These are phyloP conservation scores for Epirrita christyi DNA, from an alignment of 2,888 invertebrate genomes.

Conservation along the genomic window DNA sequence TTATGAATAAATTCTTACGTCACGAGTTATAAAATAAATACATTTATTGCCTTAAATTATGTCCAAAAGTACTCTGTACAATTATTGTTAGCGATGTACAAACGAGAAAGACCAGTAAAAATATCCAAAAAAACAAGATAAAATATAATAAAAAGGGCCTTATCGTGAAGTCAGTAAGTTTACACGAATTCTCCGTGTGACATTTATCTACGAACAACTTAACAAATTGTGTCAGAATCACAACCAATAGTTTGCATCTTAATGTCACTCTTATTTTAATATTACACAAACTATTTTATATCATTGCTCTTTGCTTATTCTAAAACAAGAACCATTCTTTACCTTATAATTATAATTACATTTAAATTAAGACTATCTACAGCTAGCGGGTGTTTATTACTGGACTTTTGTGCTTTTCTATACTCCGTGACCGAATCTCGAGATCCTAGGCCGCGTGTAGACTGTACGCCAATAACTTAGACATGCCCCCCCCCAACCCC, in stretches of 20 bases:
- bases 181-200: conserved; percentile 68
- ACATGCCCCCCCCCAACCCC: too few species aligned
- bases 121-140: conserved; percentile 69
- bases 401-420: conserved; percentile 73
- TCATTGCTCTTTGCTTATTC: conserved; percentile 83
- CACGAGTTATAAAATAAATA: conserved; percentile 85
- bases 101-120: conserved; percentile 82
- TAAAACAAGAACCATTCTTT: conserved; percentile 84
- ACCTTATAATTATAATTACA: conserved; percentile 81
- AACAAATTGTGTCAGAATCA: conserved; percentile 84
- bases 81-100: conserved; percentile 85
- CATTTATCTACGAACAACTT: conserved; percentile 77
- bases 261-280: conserved; percentile 79
- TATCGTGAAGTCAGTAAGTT: conserved; percentile 73
- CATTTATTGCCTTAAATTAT: conserved; percentile 85
- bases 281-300: conserved; percentile 84
- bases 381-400: conserved; percentile 78
- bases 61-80: conserved; percentile 85
- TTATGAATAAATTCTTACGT: conserved; percentile 85
- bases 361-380: conserved; percentile 82
- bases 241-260: conserved; percentile 85
- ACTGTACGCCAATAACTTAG: conserved; percentile 41
- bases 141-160: conserved; percentile 68
- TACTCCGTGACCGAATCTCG: conserved; percentile 63
- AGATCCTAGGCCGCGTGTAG: conserved; percentile 52